Percentiles rank a stretch among this genome's conserved stretches.
These are phyloP conservation scores for Steinernema khuongi DNA, from an alignment of 1,140 invertebrate genomes.

Conservation along the genomic window DNA sequence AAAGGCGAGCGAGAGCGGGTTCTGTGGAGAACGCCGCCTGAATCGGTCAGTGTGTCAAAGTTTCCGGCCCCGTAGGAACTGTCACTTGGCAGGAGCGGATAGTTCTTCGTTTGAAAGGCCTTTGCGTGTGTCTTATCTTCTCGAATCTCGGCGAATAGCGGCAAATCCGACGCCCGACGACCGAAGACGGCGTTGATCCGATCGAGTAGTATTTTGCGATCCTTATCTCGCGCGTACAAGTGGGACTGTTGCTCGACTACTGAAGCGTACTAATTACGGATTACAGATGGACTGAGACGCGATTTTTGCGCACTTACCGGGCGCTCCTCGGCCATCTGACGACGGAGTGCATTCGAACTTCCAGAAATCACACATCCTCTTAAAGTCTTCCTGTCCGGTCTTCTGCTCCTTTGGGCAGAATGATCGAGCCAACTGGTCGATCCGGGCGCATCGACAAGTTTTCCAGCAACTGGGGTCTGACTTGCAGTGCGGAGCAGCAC, in stretches of 20 bases:
- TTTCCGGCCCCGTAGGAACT: constrained; percentile 4
- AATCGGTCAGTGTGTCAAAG: constrained; percentile 25
- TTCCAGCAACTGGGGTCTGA: neutral
- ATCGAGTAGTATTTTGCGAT: neutral
- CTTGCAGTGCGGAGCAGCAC: neutral
- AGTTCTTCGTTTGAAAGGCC: neutral
- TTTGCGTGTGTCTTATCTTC: neutral
- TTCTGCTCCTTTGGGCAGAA: neutral
- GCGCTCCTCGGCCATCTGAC: neutral
- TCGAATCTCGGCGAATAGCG: neutral
- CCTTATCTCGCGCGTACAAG: neutral
- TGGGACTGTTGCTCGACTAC: neutral
- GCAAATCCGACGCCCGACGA: neutral
- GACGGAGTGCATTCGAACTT: neutral
- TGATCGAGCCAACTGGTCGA: neutral
- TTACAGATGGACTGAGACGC: neutral
- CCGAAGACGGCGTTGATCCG: neutral
- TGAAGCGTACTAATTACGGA: neutral
- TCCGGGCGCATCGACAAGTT: neutral
- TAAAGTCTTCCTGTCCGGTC: neutral
- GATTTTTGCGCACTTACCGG: neutral
- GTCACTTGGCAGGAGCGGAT: neutral
- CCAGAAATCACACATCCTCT: neutral
- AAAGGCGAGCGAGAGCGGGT: constrained; percentile 35
- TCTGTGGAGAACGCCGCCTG: constrained; percentile 29